Conservation (phyloP, 2,113 vertebrate species). For the Melanerpes aurifrons region DNA sequence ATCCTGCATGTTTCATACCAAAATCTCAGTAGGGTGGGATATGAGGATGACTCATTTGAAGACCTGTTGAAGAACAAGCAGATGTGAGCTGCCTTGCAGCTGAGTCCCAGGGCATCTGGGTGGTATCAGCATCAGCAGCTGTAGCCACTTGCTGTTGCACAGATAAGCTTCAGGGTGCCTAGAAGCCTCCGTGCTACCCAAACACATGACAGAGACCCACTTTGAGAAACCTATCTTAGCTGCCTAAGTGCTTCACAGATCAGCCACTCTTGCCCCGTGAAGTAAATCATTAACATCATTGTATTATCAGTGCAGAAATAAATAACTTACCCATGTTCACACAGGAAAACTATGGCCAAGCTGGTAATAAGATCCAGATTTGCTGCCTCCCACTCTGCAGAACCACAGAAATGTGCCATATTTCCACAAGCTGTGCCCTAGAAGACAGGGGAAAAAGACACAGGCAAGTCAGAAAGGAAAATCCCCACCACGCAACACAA, state of each 20-base stretch:
- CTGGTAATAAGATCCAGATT: slow-evolving; percentile 35
- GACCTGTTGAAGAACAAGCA: background rate
- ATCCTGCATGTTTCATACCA: background rate
- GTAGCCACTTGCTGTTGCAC: background rate
- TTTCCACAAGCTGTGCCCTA: slow-evolving; percentile 11
- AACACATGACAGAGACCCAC: background rate
- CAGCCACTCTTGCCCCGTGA: background rate
- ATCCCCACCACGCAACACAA: background rate
- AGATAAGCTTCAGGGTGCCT: background rate
- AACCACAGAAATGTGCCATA: slow-evolving; percentile 6
- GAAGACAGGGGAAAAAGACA: background rate
- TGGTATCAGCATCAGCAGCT: background rate
- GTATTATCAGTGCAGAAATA: background rate
- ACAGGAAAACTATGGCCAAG: slow-evolving; percentile 11
- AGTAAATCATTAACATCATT: background rate
- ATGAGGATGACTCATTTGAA: background rate
- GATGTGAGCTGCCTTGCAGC: background rate
- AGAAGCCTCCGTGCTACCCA: background rate
- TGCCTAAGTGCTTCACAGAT: background rate
- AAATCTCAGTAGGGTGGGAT: background rate
- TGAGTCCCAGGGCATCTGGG: background rate
- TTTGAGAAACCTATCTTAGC: background rate
- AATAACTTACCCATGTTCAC: background rate
- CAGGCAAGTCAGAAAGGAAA: background rate
- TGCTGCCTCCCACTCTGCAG: slow-evolving; percentile 26